Base-by-base conservation (phyloP, 2,888 invertebrate genomes). In the Scelioninae gen. 2 region DNA sequence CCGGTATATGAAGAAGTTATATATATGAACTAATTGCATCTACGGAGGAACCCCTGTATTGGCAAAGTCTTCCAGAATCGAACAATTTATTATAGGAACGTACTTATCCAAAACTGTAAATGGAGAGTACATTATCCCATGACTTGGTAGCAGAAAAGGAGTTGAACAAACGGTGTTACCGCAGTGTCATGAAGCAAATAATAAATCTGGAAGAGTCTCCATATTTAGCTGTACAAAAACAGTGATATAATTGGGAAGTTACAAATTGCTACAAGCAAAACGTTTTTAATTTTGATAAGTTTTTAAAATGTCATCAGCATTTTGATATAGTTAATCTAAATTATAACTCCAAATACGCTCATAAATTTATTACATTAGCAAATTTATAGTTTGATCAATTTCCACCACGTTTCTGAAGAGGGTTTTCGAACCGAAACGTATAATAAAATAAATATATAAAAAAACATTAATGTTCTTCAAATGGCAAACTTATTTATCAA, bases 131-230 rank as follows among this genome's bases (percentile, higher is more conserved):
- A 28, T 43, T 72, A 7, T 61, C 60, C 2, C 18, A 55, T 4
- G 72, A 65, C 25, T 37, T 72, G 6, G 55, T 69, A 0, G 50
- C 37, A 13, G 28, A 58, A n/a, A 35, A 61, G 6, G 11, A 33
- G 6, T 18, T 72, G 5, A 61, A 60, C 11, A 2, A 15, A 31
- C 67, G 7, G 55, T 67, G 55, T 55, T 72, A 72, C 19, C 48
- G 65, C 3, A 72, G 55, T 33, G 65, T 72, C 7, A 61, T 72
- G 72, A 72, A 72, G 10, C 72, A 72, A 31, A 7, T 72, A 13
- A 67, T 72, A 28, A 48, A 61, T 11, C 15, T 72, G 25, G 72
- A 72, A 41, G 72, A 72, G 60, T 60, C 41, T 71, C 71, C 1
- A 71, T 37, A 53, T 71, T 65, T 31, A 71, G 65, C n/a, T 71